Evolutionary conservation across 2,113 vertebrate genomes (phyloP).

Genomic region (Thymallus thymallus): DNA sequence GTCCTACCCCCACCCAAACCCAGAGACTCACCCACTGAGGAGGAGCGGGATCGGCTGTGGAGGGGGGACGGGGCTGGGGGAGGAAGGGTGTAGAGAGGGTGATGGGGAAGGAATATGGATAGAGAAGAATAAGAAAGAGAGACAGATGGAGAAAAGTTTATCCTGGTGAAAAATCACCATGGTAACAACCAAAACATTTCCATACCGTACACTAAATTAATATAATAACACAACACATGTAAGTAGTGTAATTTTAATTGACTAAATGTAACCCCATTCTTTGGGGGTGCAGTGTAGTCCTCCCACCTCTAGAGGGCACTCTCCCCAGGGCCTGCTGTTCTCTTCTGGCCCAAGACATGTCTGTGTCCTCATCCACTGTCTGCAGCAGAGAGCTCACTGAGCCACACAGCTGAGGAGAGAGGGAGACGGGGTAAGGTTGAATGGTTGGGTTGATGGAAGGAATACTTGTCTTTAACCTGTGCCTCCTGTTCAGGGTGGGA

Average conservation of each 20-base stretch:
- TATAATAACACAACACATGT: not conserved
- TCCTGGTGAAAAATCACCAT: no score
- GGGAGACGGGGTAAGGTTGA: no score
- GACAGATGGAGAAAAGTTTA: not conserved
- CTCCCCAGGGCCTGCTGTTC: conserved; percentile 73
- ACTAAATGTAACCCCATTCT: no score
- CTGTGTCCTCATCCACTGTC: conserved; percentile 71
- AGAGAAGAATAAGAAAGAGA: not conserved
- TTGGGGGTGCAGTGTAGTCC: not conserved
- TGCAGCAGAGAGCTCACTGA: conserved; percentile 73
- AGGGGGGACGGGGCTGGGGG: conserved; percentile 71
- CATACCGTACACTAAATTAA: not conserved
- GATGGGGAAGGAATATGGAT: not conserved
- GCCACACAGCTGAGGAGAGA: conserved; percentile 55
- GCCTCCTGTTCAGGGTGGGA: conserved; percentile 66
- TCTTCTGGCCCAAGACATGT: conserved; percentile 69
- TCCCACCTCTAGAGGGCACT: conserved; percentile 76
- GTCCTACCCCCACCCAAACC: conserved; percentile 53
- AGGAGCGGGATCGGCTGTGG: conserved; percentile 74
- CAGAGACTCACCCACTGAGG: conserved; percentile 83
- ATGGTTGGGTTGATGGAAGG: no score
- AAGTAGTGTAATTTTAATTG: not conserved
- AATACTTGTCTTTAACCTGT: conserved; percentile 47
- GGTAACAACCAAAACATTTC: no score
- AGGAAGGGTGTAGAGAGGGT: not conserved